Base-by-base conservation (phyloP, 64 coral and sea anemone genomes). In the Exaiptasia diaphana region DNA sequence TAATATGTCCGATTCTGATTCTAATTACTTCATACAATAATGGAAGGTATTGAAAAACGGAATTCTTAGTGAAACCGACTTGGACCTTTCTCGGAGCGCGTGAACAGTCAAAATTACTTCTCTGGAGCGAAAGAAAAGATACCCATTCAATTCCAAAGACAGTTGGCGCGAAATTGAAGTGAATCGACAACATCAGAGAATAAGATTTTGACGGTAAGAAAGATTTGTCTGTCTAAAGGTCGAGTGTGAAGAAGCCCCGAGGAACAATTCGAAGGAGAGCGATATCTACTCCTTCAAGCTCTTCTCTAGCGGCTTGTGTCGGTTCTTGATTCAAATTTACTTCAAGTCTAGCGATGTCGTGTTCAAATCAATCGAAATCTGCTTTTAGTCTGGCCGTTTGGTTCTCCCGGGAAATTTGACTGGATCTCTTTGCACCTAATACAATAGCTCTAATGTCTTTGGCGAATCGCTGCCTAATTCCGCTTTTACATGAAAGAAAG, bases 1-100 rank as follows among this genome's bases (percentile, higher is more conserved):
- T 85, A 85, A 85, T 85, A 85, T 85, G 69, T 63, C 78, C 64
- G 67, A 39, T 84, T 84, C 71, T 73, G 69, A 85, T 85, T 85
- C 69, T 75, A 85, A 85, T 85, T 85, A 71, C 53, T 55, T 50
- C 32, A 65, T 65, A 35, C 61, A 65, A 65, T 65, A 65, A 65
- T 65, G 61, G 61, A 38, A 65, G 61, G 61, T 35, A 65, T 65
- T 65, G 61, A 65, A 65, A 65, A 65, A 65, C 61, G 61, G 61
- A 65, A 65, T 65, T 65, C 61, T 55, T 65, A 65, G 32, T 24
- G 61, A 65, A 36, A 65, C 38, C 61, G 38, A 35, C 61, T 65
- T 65, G 61, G 61, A 65, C 13, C 61, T 34, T 65, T 35, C 30
- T 20, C 38, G 32, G 61, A 35, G 61, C 61, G 61, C 61, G 61